These are phyloP conservation scores for Pipistrellus pipistrellus DNA, from an alignment of 2,797 vertebrate genomes.

Conservation along the genomic window DNA sequence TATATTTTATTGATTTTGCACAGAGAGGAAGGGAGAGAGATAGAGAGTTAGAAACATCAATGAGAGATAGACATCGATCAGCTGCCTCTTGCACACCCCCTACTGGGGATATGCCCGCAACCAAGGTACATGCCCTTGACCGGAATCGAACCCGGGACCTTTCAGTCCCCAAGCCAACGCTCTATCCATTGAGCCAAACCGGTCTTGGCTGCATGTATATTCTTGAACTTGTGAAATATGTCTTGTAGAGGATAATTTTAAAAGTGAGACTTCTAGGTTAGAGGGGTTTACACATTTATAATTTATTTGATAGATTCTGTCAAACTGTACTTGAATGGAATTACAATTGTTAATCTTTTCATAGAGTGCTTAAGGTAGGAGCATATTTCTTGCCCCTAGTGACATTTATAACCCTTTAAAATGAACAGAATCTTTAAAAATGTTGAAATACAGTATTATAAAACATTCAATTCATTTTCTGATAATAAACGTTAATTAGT, in stretches of 20 bases:
- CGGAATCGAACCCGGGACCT: too few species aligned
- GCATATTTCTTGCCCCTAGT: neutral
- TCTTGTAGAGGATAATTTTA: conserved; percentile 27
- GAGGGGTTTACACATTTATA: conserved; percentile 23
- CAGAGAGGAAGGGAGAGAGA: too few species aligned
- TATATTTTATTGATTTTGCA: too few species aligned
- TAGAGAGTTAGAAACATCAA: too few species aligned
- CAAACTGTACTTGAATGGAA: conserved; percentile 43
- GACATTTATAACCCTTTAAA: conserved; percentile 28
- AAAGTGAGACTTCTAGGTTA: conserved; percentile 41
- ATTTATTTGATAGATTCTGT: conserved; percentile 45
- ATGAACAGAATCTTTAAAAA: conserved; percentile 25
- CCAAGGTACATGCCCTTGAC: too few species aligned
- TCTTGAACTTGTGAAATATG: neutral
- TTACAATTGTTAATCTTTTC: conserved; percentile 55
- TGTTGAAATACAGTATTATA: conserved; percentile 29
- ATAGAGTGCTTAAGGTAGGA: conserved; percentile 16
- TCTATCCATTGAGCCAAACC: too few species aligned
- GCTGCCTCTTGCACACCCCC: too few species aligned
- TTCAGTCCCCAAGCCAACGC: too few species aligned
- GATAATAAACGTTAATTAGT: conserved; percentile 50
- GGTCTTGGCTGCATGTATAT: neutral
- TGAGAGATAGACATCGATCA: too few species aligned
- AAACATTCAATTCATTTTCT: conserved; percentile 62
- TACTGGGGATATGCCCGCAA: too few species aligned